A percentile compares a stretch with the other conserved stretches of the same genome.
Evolutionary conservation across 2,113 vertebrate genomes (phyloP).

Genomic region (Ictidomys tridecemlineatus): DNA sequence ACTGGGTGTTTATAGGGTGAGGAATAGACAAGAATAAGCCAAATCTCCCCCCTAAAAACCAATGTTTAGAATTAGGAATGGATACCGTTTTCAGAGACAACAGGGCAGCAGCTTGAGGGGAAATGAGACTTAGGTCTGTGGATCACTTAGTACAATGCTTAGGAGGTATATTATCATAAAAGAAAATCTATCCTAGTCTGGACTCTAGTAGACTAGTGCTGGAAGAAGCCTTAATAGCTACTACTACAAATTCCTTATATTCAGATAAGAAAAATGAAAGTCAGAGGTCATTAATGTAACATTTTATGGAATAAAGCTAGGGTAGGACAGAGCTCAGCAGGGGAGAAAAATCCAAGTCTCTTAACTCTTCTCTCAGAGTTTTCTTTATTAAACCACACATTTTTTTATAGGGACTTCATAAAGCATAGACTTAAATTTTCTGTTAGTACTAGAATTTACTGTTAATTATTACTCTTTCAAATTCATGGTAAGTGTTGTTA

Average conservation of each 20-base stretch:
- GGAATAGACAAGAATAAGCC: neutral
- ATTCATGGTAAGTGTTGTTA: neutral
- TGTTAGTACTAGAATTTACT: neutral
- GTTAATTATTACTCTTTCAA: neutral
- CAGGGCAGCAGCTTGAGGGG: neutral
- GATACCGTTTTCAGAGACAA: neutral
- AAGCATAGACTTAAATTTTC: neutral
- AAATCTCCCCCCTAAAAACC: neutral
- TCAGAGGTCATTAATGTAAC: neutral
- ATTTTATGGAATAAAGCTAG: neutral
- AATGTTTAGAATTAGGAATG: no score
- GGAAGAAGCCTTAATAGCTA: neutral
- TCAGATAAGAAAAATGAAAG: slow-evolving; percentile 20
- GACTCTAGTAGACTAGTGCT: neutral
- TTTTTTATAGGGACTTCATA: neutral
- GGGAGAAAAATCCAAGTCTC: neutral
- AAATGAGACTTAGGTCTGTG: neutral
- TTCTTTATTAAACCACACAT: neutral
- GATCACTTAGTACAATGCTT: neutral
- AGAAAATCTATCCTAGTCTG: neutral
- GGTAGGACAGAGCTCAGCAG: neutral
- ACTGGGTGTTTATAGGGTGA: neutral
- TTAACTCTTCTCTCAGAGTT: neutral
- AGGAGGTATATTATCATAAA: neutral
- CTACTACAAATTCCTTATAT: neutral